Evolutionary conservation across 1,140 invertebrate species (phyloP).

Genomic region (Drosophila burlai): DNA sequence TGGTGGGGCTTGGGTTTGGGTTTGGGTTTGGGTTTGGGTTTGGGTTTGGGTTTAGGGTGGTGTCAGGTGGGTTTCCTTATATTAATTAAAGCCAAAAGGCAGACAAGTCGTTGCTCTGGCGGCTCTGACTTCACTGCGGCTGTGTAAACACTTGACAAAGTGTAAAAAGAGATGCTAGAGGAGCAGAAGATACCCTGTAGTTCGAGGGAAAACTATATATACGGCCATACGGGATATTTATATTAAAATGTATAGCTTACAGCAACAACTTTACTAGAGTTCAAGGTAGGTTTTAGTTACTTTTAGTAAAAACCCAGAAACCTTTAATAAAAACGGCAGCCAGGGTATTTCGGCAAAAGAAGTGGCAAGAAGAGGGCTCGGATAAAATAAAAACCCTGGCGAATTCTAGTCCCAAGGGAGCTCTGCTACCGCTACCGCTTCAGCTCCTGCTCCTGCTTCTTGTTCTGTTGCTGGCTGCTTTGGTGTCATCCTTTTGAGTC

Average conservation of each 20-base stretch:
- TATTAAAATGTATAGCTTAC: not conserved
- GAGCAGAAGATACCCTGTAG: conserved; percentile 2
- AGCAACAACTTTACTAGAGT: not conserved
- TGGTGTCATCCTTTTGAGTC: conserved; percentile 38
- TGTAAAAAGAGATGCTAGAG: not conserved
- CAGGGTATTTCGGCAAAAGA: not conserved
- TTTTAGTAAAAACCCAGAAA: not conserved
- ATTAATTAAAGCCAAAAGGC: conserved; percentile 46
- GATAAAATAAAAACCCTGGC: not conserved
- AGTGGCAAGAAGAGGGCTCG: not conserved
- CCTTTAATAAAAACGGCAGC: fast-evolving
- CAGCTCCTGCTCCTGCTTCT: not conserved
- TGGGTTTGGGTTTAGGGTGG: not conserved
- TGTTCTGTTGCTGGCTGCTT: not conserved
- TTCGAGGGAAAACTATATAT: not conserved
- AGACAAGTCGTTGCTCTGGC: conserved; percentile 29
- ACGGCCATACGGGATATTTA: not conserved
- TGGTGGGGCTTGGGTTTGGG: not conserved
- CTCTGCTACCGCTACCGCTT: not conserved
- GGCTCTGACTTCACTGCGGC: conserved; percentile 10
- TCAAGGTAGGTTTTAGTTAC: not conserved
- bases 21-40: not conserved
- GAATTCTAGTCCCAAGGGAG: conserved; percentile 3
- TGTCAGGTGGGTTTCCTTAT: conserved; percentile 3
- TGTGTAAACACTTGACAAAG: conserved; percentile 46